Percentiles rank a stretch among this genome's conserved stretches.
phyloP scores from a whole-genome alignment of 2,113 vertebrate species.

The Oryzias curvinotus region DNA sequence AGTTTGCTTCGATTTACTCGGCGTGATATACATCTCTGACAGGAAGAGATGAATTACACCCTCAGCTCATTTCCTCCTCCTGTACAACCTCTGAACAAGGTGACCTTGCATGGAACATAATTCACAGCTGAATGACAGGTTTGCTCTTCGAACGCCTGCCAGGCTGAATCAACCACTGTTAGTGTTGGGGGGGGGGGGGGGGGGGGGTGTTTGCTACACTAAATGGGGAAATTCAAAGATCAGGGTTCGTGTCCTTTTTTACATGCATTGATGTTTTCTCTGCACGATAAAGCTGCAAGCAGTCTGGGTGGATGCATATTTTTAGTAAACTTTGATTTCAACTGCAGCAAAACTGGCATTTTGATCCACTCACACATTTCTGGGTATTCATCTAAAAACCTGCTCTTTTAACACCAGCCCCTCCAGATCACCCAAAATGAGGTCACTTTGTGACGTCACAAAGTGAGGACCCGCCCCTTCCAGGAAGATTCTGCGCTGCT shows the following conservation, averaged over 20 bases:
- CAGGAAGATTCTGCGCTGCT: no score
- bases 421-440: no score
- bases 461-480: no score
- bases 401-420: no score
- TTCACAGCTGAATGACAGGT: conserved; percentile 69
- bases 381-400: not conserved
- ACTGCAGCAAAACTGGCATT: not conserved
- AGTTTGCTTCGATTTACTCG: conserved; percentile 45
- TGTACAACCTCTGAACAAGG: conserved; percentile 65
- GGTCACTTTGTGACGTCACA: no score
- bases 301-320: conserved; percentile 44
- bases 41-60: conserved; percentile 59
- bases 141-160: conserved; percentile 52
- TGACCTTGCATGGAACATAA: conserved; percentile 67
- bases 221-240: conserved; percentile 43
- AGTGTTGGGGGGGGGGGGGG: conserved; percentile 48
- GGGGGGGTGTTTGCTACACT: conserved; percentile 18
- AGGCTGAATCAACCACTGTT: conserved; percentile 33
- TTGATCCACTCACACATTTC: not conserved
- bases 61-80: conserved; percentile 56
- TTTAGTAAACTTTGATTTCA: conserved; percentile 22
- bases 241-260: conserved; percentile 40
- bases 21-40: conserved; percentile 51
- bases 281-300: conserved; percentile 31
- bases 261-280: conserved; percentile 29